phyloP scores from a whole-genome alignment of 2,888 invertebrate species.

The Entomobrya multifasciata region DNA sequence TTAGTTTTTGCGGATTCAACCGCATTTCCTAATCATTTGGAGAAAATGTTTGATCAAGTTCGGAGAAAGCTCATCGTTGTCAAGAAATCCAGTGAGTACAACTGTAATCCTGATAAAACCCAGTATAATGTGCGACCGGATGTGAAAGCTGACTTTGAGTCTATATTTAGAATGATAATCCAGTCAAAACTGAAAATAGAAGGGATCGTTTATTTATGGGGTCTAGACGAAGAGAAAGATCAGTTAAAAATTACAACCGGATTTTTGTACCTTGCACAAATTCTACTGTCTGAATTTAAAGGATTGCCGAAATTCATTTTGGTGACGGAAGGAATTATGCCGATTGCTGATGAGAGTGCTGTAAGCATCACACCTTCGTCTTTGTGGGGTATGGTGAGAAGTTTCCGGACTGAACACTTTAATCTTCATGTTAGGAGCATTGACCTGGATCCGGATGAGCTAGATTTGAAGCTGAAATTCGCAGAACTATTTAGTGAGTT shows the following conservation, averaged over 20 bases:
- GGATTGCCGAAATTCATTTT: slow-evolving; percentile 66
- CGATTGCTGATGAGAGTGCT: slow-evolving; percentile 66
- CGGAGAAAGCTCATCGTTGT: slow-evolving; percentile 47
- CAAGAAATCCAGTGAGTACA: slow-evolving; percentile 22
- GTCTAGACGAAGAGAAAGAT: slow-evolving; percentile 33
- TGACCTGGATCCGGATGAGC: slow-evolving; percentile 71
- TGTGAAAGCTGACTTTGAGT: slow-evolving; percentile 50
- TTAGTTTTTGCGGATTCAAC: slow-evolving; percentile 48
- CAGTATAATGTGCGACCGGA: slow-evolving; percentile 46
- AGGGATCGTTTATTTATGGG: slow-evolving; percentile 73
- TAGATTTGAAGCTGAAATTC: slow-evolving; percentile 26
- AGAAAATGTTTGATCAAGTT: neutral
- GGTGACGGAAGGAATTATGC: slow-evolving; percentile 60
- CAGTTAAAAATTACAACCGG: slow-evolving; percentile 34
- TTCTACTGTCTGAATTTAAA: slow-evolving; percentile 65
- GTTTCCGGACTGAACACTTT: slow-evolving; percentile 64
- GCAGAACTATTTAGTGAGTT: slow-evolving; percentile 63
- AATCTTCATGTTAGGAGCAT: slow-evolving; percentile 65
- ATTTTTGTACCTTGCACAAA: slow-evolving; percentile 67
- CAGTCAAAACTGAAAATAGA: slow-evolving; percentile 50
- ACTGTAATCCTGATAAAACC: neutral
- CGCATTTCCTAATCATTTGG: slow-evolving; percentile 25
- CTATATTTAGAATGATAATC: slow-evolving; percentile 27
- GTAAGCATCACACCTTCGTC: slow-evolving; percentile 46
- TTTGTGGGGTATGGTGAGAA: slow-evolving; percentile 64